Evolutionary conservation across 2,113 vertebrate genomes (phyloP).

Genomic region (Cheirogaleus medius): DNA sequence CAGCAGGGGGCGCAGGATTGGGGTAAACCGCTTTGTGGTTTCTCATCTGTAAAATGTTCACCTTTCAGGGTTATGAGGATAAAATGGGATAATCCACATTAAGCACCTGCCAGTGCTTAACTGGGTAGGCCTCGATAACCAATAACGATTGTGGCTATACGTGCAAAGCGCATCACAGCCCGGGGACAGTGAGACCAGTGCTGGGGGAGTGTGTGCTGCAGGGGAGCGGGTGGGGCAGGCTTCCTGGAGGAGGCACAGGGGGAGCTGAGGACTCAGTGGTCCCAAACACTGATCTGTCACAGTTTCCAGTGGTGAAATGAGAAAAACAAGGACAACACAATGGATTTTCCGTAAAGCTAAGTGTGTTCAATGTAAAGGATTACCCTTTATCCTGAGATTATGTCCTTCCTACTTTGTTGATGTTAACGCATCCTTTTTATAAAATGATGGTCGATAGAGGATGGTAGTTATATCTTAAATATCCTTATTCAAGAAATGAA

Average conservation of each 20-base stretch:
- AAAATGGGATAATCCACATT: conserved; percentile 38
- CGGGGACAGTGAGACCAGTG: not conserved
- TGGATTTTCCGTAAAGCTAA: not conserved
- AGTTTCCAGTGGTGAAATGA: not conserved
- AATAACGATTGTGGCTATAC: not conserved
- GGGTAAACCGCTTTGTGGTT: not conserved
- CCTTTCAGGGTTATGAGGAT: conserved; percentile 44
- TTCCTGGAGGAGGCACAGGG: not conserved
- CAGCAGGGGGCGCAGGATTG: not conserved
- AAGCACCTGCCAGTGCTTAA: conserved; percentile 23
- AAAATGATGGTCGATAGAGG: not conserved
- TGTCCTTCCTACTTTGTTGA: not conserved
- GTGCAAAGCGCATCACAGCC: not conserved
- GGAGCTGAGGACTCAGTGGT: not conserved
- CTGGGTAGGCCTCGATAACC: not conserved
- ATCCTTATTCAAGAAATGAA: not conserved
- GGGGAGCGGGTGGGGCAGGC: too few relatives aligned
- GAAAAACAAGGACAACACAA: not conserved
- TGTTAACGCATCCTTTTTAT: not conserved
- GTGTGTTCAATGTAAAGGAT: not conserved
- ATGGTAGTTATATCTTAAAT: not conserved
- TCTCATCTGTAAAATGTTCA: conserved; percentile 18
- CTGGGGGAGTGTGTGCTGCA: not conserved
- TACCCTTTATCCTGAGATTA: conserved; percentile 36
- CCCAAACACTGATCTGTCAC: not conserved